These are phyloP conservation scores for Sphyrna mokarran DNA, from an alignment of 2,113 vertebrate genomes.

Conservation along the genomic window DNA sequence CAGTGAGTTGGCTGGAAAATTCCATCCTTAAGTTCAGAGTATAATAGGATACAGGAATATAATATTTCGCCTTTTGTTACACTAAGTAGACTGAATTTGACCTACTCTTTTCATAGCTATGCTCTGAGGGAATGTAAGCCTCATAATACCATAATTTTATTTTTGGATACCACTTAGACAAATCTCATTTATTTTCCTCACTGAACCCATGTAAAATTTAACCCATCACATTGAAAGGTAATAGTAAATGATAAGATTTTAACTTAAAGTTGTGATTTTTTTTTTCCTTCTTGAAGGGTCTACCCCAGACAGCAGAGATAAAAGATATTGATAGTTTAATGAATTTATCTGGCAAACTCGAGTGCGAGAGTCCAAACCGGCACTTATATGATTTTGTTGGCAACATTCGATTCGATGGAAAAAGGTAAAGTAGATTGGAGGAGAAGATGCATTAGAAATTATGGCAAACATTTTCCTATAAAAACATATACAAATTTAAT, in stretches of 20 bases:
- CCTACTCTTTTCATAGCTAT: neutral
- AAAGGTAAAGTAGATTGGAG: slow-evolving; percentile 61
- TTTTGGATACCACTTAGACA: neutral
- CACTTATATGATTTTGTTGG: slow-evolving; percentile 97
- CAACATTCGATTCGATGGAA: slow-evolving; percentile 83
- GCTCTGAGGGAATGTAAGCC: neutral
- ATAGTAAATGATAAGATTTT: neutral
- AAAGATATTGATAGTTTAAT: slow-evolving; percentile 84
- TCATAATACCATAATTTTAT: neutral
- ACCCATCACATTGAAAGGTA: neutral
- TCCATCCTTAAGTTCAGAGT: neutral
- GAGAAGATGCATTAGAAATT: neutral
- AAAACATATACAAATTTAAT: neutral
- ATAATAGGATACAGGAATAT: neutral
- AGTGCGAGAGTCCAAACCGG: slow-evolving; percentile 92
- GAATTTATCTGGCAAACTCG: slow-evolving; percentile 81
- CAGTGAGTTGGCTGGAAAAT: too few species aligned
- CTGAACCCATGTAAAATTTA: neutral
- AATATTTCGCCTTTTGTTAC: neutral
- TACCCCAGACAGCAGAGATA: slow-evolving; percentile 79
- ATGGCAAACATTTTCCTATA: neutral
- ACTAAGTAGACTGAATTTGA: neutral
- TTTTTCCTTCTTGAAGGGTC: slow-evolving; percentile 60
- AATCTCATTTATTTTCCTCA: neutral
- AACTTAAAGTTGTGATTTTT: slow-evolving; percentile 38